phyloP scores from a whole-genome alignment of 2,113 vertebrate species.

The Rhadina sibilatrix region DNA sequence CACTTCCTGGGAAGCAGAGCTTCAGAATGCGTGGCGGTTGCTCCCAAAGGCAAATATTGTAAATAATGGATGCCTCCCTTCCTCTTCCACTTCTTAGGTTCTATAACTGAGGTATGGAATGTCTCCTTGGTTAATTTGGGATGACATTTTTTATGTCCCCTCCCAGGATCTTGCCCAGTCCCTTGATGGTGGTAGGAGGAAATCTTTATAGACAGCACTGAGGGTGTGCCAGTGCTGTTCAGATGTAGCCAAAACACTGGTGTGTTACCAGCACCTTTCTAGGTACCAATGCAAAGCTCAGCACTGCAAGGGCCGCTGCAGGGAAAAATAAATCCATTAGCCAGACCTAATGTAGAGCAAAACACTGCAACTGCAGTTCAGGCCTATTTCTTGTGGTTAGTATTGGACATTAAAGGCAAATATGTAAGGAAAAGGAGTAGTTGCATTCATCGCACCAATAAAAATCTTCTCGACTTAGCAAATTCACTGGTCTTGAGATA shows the following conservation, averaged over 20 bases:
- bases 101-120: not conserved
- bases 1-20: not conserved
- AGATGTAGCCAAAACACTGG: no score
- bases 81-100: not conserved
- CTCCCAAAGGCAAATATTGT: not conserved
- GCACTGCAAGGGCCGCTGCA: not conserved
- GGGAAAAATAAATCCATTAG: not conserved
- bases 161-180: not conserved
- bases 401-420: not conserved
- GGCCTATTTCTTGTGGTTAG: not conserved
- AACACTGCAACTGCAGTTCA: not conserved
- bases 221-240: not conserved
- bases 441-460: not conserved
- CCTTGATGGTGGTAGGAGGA: not conserved
- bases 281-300: not conserved
- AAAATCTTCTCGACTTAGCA: not conserved
- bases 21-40: fast-evolving
- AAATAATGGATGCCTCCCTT: not conserved
- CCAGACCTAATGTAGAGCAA: not conserved
- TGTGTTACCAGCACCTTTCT: no score
- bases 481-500: not conserved
- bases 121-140: not conserved
- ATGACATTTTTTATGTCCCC: not conserved
- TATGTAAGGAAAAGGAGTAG: not conserved
- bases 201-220: not conserved